A percentile compares a stretch with the other conserved stretches of the same genome.
Evolutionary conservation across 2,113 vertebrate species (phyloP).

Genomic region (Glaucomys volans): DNA sequence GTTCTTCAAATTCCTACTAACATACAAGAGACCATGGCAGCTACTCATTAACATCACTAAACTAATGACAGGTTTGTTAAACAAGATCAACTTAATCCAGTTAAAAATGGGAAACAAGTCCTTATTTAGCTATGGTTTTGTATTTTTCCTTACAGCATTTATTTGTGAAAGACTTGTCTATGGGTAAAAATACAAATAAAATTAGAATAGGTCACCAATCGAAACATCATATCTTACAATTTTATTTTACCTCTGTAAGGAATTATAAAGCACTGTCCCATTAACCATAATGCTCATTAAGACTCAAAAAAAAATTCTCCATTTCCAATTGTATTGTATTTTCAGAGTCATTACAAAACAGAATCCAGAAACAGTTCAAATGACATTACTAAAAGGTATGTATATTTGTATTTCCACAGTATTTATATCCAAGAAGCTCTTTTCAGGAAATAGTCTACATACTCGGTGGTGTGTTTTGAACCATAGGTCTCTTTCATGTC

Average conservation of each 20-base stretch:
- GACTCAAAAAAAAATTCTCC: background rate
- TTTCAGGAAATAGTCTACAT: slow-evolving; percentile 40
- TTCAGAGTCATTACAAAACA: background rate
- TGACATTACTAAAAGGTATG: slow-evolving; percentile 13
- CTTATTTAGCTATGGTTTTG: background rate
- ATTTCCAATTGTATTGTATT: background rate
- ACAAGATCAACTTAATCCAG: background rate
- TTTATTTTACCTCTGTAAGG: background rate
- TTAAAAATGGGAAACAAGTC: background rate
- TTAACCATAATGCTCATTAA: background rate
- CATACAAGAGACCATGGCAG: background rate
- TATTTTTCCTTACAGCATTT: background rate
- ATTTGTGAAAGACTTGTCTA: slow-evolving; percentile 10
- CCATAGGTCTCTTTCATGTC: slow-evolving; percentile 54
- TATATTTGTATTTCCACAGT: slow-evolving; percentile 41
- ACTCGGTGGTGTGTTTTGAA: slow-evolving; percentile 3
- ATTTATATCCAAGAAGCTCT: slow-evolving; percentile 57
- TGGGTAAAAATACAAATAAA: background rate
- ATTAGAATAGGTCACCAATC: background rate
- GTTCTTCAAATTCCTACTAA: slow-evolving; percentile 15
- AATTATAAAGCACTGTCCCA: background rate
- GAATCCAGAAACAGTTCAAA: slow-evolving; percentile 3
- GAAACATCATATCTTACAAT: background rate
- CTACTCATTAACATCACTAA: background rate
- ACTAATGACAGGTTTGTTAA: slow-evolving; percentile 16